A percentile compares a stretch with the other conserved stretches of the same genome.
These are phyloP conservation scores for Takifugu rubripes DNA, from an alignment of 2,797 vertebrate genomes.

Conservation along the genomic window DNA sequence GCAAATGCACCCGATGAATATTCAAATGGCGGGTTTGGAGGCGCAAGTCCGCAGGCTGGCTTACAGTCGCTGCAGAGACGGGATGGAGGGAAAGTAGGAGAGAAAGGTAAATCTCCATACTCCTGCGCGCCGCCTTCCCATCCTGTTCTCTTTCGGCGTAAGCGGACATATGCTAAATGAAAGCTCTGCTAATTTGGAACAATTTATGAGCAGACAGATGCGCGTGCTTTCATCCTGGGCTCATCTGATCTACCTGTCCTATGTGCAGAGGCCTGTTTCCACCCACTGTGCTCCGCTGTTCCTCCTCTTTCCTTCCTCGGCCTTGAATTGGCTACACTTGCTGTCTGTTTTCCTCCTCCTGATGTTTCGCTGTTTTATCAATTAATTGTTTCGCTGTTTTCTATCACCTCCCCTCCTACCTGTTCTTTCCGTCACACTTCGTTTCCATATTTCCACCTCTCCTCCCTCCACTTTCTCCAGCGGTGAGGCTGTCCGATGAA, in stretches of 20 bases:
- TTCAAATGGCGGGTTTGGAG: constrained; percentile 66
- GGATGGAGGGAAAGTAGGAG: constrained; percentile 1
- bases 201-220: constrained; percentile 60
- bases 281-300: constrained; percentile 1
- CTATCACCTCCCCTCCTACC: constrained; percentile 24
- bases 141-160: constrained; percentile 35
- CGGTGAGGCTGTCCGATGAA: constrained; percentile 50
- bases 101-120: constrained; percentile 49
- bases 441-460: constrained; percentile 42
- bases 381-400: constrained; percentile 31
- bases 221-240: constrained; percentile 33
- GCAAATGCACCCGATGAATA: constrained; percentile 80
- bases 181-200: constrained; percentile 72
- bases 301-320: constrained; percentile 10
- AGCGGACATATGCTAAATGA: constrained; percentile 65
- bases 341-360: neutral
- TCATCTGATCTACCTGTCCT: constrained; percentile 46
- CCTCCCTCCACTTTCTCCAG: constrained; percentile 35
- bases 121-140: constrained; percentile 24
- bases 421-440: constrained; percentile 19
- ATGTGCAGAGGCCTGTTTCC: constrained; percentile 5
- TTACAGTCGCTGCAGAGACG: constrained; percentile 53
- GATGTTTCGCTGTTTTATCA: constrained; percentile 14
- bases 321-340: constrained; percentile 8
- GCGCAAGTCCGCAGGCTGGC: constrained; percentile 63